Conservation (phyloP, 2,113 vertebrate species). For the Scytalopus superciliaris region DNA sequence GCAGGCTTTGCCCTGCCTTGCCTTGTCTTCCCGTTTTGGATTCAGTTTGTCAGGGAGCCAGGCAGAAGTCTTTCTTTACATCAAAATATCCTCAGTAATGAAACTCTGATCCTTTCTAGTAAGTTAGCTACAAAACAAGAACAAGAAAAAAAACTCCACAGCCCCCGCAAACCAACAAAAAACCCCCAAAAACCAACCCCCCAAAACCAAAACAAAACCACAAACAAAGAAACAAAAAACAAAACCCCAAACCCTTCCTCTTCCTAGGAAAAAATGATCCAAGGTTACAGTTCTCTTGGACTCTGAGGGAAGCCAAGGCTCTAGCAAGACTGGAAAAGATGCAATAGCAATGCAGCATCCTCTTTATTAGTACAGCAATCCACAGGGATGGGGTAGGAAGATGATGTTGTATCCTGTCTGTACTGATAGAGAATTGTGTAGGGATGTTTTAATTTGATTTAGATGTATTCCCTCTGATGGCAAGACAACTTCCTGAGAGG, state of each 20-base stretch:
- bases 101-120: not conserved
- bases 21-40: accelerated
- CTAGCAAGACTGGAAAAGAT: not conserved
- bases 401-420: not conserved
- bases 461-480: not conserved
- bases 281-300: not conserved
- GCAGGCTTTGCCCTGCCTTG: not conserved
- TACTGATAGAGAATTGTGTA: accelerated
- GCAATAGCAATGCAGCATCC: not conserved
- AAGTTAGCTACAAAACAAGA: not conserved
- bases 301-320: not conserved
- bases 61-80: not conserved
- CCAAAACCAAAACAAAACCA: no score
- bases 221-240: no score
- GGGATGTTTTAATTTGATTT: not conserved
- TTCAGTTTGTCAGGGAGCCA: not conserved
- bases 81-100: not conserved
- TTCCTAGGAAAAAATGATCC: not conserved
- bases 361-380: not conserved
- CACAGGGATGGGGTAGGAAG: not conserved
- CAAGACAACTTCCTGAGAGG: not conserved
- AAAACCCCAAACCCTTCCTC: not conserved
- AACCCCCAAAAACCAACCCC: no score
- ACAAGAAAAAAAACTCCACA: not conserved
- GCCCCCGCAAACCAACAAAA: no score